Percentiles rank a stretch among this genome's conserved stretches.
Conservation (phyloP, 2,888 invertebrate species). For the Megaustenia siamemsis region DNA sequence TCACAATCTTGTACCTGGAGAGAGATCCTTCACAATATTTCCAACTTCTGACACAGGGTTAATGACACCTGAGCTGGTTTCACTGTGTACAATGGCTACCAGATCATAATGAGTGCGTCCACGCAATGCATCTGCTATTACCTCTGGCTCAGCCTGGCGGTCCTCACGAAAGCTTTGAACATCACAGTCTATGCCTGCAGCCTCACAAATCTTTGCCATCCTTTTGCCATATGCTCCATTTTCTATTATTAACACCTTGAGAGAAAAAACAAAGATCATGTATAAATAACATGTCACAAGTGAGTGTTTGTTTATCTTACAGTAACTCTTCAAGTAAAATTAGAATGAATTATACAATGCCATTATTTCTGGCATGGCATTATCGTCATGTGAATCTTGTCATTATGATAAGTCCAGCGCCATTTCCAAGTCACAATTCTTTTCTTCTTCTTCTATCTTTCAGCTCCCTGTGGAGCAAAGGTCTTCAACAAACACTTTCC, state of each 20-base stretch:
- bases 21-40: conserved; percentile 72
- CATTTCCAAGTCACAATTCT: no score
- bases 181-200: conserved; percentile 74
- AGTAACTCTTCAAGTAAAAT: no score
- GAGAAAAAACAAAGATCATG: neutral
- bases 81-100: conserved; percentile 81
- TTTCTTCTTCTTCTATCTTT: no score
- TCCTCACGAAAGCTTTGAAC: conserved; percentile 79
- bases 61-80: conserved; percentile 81
- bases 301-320: no score
- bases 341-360: no score
- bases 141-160: conserved; percentile 68
- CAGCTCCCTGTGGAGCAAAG: no score
- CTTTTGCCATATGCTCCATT: conserved; percentile 82
- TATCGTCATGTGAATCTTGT: no score
- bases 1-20: conserved; percentile 67
- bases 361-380: no score
- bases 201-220: conserved; percentile 80
- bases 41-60: conserved; percentile 81
- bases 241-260: conserved; percentile 79
- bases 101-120: conserved; percentile 74
- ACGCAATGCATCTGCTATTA: conserved; percentile 69
- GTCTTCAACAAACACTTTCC: no score
- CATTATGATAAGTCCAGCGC: no score
- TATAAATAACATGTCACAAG: neutral